These are phyloP conservation scores for Odontomachus brunneus DNA, from an alignment of 1,140 invertebrate species.

Conservation along the genomic window DNA sequence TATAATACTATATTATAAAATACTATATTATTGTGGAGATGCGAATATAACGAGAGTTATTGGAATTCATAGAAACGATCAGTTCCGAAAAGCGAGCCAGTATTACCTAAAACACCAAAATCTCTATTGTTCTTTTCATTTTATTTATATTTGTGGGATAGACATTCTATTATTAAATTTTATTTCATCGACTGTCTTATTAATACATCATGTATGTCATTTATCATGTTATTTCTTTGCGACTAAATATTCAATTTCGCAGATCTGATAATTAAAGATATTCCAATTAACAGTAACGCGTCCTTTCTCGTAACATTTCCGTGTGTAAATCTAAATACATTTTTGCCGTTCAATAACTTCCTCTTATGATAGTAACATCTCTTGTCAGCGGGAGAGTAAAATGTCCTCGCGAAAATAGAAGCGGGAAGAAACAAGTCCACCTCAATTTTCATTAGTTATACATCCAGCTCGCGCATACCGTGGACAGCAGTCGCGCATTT, in stretches of 20 bases:
- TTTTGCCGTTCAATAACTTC: neutral
- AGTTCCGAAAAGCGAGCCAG: no score
- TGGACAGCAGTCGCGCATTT: constrained; percentile 47
- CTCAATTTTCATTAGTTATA: constrained; percentile 47
- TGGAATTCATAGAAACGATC: no score
- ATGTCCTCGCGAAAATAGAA: constrained; percentile 12
- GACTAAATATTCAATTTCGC: neutral
- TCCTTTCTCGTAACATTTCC: neutral
- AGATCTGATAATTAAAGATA: neutral
- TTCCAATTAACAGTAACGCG: neutral
- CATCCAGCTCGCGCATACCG: constrained; percentile 2
- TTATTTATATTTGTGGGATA: no score
- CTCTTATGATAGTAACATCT: neutral
- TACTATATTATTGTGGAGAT: no score
- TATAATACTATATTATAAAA: no score
- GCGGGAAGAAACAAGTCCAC: constrained; percentile 24
- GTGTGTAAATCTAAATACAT: neutral
- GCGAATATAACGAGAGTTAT: no score
- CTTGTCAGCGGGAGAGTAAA: neutral
- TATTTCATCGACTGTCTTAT: no score
- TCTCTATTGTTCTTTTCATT: no score
- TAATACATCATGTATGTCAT: no score
- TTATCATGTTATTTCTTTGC: neutral
- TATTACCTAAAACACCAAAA: no score
- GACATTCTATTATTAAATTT: no score